A percentile compares a stretch with the other conserved stretches of the same genome.
phyloP scores from a whole-genome alignment of 1,140 invertebrate genomes.

The Lordiphosa collinella region DNA sequence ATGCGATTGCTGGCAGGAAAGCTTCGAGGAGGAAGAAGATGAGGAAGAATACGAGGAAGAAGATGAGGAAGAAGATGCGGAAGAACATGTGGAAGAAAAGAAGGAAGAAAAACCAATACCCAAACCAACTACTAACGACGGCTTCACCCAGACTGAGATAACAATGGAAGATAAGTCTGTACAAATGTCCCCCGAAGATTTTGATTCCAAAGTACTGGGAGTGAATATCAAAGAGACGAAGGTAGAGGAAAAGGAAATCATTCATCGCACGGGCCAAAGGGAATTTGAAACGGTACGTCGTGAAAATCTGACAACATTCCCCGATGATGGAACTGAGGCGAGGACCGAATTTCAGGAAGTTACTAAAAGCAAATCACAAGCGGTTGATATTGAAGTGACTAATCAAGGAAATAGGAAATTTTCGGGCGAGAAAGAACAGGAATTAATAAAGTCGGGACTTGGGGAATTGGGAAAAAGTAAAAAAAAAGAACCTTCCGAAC shows the following conservation, averaged over 20 bases:
- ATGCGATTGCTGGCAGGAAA: background rate
- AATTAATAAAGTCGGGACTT: too few species aligned
- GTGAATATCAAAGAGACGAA: background rate
- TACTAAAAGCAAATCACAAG: too few species aligned
- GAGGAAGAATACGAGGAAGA: too few species aligned
- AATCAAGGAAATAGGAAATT: background rate
- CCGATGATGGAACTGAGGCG: background rate
- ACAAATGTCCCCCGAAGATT: background rate
- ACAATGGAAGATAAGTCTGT: background rate
- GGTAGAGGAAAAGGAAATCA: background rate
- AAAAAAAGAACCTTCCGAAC: background rate
- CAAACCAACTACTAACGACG: background rate
- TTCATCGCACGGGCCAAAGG: slow-evolving; percentile 1
- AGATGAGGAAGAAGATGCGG: too few species aligned
- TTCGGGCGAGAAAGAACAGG: background rate
- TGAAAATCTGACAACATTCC: background rate
- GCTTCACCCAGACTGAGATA: background rate
- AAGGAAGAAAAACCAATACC: too few species aligned
- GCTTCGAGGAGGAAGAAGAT: background rate
- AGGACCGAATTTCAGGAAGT: background rate
- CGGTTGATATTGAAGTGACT: background rate
- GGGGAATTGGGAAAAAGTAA: background rate
- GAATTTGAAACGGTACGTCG: background rate
- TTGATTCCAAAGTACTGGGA: background rate
- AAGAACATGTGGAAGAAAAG: too few species aligned